Base-by-base conservation (phyloP, 2,797 vertebrate genomes). In the Alectoris magna region DNA sequence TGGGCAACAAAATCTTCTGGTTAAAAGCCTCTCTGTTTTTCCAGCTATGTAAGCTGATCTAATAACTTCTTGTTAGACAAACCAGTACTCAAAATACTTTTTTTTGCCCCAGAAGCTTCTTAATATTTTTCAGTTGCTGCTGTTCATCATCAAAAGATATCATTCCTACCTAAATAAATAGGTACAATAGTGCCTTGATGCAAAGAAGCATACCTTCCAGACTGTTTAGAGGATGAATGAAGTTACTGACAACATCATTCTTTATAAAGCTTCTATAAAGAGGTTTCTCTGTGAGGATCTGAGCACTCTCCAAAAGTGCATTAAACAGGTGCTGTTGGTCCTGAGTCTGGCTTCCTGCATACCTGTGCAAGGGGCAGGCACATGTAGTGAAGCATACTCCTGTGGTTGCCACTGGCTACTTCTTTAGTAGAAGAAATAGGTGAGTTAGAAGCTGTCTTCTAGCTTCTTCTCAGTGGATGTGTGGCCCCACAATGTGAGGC, bases 361-460 rank as follows among this genome's bases (percentile, higher is more conserved):
- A 4, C 34, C 22, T 73, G 24, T 44, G 72, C 36, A 9, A 46
- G 58, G 29, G 11, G 39, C 39, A n/a, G 58, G 38, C 53, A 51
- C 5, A 1, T 0, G 0, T 22, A 10, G 9, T 17, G 14, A 4
- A 58, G 1, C 11, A 5, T 46, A 22, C 17, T 71, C 31, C 59
- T 79, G 63, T 19, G 46, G 6, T n/a, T 69, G 29, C n/a, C 41
- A 16, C 3, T 66, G 63, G 7, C 71, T 46, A 31, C 53, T 49
- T 49, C 12, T 18, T 55, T 16, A 31, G 31, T 6, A 67, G 71
- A 70, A 89, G 22, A 67, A 12, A 41, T 1, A 3, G 15, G 14
- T 0, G 2, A 66, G 38, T 46, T 6, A 8, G 16, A 93, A 84
- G 43, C 26, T 86, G 29, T 60, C 22, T 53, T 53, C 11, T 0